These are phyloP conservation scores for Progne subis DNA, from an alignment of 2,113 vertebrate species.

Conservation along the genomic window DNA sequence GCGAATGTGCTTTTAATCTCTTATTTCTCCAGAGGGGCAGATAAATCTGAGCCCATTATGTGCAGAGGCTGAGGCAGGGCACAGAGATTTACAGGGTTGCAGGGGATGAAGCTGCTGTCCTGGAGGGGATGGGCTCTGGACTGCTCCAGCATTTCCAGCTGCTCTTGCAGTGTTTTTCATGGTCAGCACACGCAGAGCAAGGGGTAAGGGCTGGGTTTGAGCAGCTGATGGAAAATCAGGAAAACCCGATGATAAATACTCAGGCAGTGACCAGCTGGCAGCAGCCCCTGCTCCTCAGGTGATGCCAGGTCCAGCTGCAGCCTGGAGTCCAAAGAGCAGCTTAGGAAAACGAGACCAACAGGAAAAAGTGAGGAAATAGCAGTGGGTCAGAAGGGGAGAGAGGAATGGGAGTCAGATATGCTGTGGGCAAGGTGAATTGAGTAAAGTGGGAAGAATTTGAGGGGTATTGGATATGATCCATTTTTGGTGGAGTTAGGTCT, in stretches of 20 bases:
- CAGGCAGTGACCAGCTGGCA: neutral
- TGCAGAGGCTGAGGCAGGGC: neutral
- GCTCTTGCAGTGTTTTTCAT: accelerated
- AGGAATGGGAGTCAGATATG: neutral
- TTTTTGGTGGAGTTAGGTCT: neutral
- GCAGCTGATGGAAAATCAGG: neutral
- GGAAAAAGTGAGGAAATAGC: neutral
- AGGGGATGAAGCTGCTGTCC: neutral
- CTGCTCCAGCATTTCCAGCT: neutral
- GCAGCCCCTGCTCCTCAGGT: neutral
- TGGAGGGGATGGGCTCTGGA: neutral
- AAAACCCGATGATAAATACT: neutral
- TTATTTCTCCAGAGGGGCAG: conserved; percentile 32
- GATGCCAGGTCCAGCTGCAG: neutral
- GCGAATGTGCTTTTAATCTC: conserved; percentile 47
- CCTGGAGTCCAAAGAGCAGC: too few relatives aligned
- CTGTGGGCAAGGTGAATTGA: neutral
- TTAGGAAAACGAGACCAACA: neutral
- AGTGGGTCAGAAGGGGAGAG: neutral
- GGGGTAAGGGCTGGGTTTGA: neutral
- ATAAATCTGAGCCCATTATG: conserved; percentile 31
- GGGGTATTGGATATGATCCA: accelerated
- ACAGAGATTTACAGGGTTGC: neutral
- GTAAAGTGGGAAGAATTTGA: neutral
- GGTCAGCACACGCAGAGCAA: accelerated